Evolutionary conservation across 30 jellyfish, hydroid and myxozoan species (phyloP).

Genomic region (Nemopilema nomurai): DNA sequence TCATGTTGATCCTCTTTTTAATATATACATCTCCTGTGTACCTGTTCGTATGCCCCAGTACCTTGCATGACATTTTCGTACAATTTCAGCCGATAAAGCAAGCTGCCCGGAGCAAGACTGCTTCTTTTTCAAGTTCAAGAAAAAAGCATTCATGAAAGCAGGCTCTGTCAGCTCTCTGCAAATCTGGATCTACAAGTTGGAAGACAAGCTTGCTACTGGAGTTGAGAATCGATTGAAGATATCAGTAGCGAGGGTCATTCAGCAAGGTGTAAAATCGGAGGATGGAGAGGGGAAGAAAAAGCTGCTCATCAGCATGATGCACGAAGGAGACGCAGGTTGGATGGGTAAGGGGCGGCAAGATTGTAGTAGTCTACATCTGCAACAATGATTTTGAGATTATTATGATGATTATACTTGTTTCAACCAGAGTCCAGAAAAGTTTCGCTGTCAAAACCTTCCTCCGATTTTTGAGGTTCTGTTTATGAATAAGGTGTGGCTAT

Average conservation of each 20-base stretch:
- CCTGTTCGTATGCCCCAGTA: too few relatives aligned
- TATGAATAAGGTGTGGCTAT: too few relatives aligned
- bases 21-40: too few relatives aligned
- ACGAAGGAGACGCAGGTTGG: slow-evolving; percentile 71
- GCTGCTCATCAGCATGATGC: slow-evolving; percentile 48
- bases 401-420: too few relatives aligned
- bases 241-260: slow-evolving; percentile 42
- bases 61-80: too few relatives aligned
- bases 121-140: slow-evolving; percentile 55
- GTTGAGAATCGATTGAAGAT: slow-evolving; percentile 33
- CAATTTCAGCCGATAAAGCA: slow-evolving; percentile 48
- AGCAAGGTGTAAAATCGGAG: slow-evolving; percentile 1
- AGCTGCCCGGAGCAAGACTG: slow-evolving; percentile 69
- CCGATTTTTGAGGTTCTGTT: too few relatives aligned
- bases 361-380: background rate
- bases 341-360: slow-evolving; percentile 20
- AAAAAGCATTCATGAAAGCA: slow-evolving; percentile 58
- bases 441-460: too few relatives aligned
- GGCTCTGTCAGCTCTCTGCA: slow-evolving; percentile 47
- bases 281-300: slow-evolving; percentile 17
- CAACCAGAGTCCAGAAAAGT: too few relatives aligned
- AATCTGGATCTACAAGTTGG: slow-evolving; percentile 51
- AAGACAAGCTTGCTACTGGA: background rate
- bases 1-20: too few relatives aligned
- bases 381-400: too few relatives aligned